Conservation (phyloP, 2,113 vertebrate genomes). For the Butorides virescens region DNA sequence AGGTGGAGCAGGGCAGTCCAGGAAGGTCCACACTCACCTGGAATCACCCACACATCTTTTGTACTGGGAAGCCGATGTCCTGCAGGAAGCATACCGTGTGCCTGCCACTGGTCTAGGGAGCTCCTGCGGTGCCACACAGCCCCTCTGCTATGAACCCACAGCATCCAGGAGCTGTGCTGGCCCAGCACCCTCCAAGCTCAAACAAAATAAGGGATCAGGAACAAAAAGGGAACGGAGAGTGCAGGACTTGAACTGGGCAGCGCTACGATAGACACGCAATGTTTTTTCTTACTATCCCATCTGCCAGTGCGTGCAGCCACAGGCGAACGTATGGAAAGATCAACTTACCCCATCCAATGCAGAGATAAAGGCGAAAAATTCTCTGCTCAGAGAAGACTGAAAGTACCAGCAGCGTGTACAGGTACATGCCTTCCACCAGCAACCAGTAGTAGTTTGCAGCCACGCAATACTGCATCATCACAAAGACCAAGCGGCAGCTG, state of each 20-base stretch:
- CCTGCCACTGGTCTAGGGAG: background rate
- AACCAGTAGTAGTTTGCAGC: conserved; percentile 98
- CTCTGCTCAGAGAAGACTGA: conserved; percentile 91
- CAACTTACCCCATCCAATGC: conserved; percentile 92
- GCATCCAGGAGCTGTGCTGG: background rate
- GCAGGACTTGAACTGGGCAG: background rate
- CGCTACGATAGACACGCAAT: background rate
- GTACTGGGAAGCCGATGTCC: background rate
- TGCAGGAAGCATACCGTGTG: background rate
- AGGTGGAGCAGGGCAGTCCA: background rate
- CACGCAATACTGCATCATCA: conserved; percentile 98
- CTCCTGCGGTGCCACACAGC: fast-evolving
- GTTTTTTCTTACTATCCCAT: background rate
- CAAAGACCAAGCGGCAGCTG: conserved; percentile 89
- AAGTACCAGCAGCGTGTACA: conserved; percentile 90
- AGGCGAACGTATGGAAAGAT: fast-evolving
- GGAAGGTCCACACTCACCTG: background rate
- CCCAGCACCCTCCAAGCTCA: background rate
- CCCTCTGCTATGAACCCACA: background rate
- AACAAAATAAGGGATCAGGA: background rate
- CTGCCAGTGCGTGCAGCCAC: background rate
- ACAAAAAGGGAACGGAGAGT: background rate
- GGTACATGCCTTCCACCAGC: conserved; percentile 94
- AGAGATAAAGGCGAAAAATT: conserved; percentile 88
- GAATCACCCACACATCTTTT: background rate